These are phyloP conservation scores for Pseudocheirus occidentalis DNA, from an alignment of 2,797 vertebrate genomes.

Conservation along the genomic window DNA sequence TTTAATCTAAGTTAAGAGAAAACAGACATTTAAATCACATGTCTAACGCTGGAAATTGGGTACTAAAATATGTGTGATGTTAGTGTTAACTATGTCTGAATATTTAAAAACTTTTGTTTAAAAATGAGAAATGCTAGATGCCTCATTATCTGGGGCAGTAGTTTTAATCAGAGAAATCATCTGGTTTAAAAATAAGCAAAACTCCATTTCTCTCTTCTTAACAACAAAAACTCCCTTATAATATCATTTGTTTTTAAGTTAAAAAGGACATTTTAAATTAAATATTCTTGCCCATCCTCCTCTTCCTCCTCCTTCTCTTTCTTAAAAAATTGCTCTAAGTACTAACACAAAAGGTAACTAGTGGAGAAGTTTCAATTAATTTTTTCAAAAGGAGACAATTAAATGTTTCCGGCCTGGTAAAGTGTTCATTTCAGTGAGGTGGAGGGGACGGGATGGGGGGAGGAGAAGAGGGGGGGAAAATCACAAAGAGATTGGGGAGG, in stretches of 20 bases:
- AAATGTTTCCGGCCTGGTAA: constrained; percentile 99
- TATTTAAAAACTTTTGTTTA: neutral
- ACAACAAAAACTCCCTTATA: constrained; percentile 18
- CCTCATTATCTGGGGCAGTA: constrained; percentile 45
- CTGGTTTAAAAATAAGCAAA: constrained; percentile 61
- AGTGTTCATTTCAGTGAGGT: constrained; percentile 97
- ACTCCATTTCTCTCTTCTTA: constrained; percentile 44
- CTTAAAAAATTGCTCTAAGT: constrained; percentile 85
- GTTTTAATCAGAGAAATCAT: constrained; percentile 40
- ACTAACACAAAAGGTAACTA: constrained; percentile 91
- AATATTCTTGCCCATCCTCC: constrained; percentile 70
- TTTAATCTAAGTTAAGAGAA: neutral
- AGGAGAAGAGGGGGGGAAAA: constrained; percentile 81
- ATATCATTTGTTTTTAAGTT: constrained; percentile 75
- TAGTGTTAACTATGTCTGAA: constrained; percentile 3
- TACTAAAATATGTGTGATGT: constrained; percentile 45
- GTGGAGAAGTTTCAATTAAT: constrained; percentile 99
- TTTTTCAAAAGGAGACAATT: constrained; percentile 98
- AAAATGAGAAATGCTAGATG: neutral
- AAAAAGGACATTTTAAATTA: constrained; percentile 76
- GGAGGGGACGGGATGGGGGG: constrained; percentile 68
- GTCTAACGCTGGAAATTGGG: constrained; percentile 42
- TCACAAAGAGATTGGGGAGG: constrained; percentile 92
- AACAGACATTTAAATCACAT: constrained; percentile 50
- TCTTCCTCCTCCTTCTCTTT: constrained; percentile 70